phyloP scores from a whole-genome alignment of 2,113 vertebrate species.

The Ellobius talpinus region DNA sequence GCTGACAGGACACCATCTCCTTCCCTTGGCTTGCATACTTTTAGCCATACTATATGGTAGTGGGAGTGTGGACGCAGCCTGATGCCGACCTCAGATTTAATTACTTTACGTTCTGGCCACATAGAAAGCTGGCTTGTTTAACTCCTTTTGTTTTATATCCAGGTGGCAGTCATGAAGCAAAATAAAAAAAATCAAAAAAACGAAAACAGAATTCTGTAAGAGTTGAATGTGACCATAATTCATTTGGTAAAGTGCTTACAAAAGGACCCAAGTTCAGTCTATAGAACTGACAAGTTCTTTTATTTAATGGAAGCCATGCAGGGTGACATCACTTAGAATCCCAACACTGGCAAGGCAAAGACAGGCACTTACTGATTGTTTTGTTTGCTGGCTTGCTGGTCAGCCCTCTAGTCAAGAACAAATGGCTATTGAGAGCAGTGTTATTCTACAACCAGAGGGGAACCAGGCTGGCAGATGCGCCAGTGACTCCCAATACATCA shows the following conservation, averaged over 20 bases:
- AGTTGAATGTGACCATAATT: too few relatives aligned
- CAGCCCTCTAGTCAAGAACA: slow-evolving; percentile 69
- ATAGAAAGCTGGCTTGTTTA: not conserved
- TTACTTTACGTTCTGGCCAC: not conserved
- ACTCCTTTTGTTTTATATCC: slow-evolving; percentile 33
- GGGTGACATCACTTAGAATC: not conserved
- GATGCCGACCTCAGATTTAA: not conserved
- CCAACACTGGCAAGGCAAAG: not conserved
- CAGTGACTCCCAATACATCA: slow-evolving; percentile 85
- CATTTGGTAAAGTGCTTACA: not conserved
- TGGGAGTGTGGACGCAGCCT: not conserved
- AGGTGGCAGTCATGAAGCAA: not conserved
- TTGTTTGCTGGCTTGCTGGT: slow-evolving; percentile 41
- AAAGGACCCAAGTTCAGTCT: not conserved
- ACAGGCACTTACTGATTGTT: not conserved
- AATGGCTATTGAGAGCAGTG: slow-evolving; percentile 74
- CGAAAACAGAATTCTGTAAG: not conserved
- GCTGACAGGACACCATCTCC: not conserved
- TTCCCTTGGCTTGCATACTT: not conserved
- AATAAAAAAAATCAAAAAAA: not conserved
- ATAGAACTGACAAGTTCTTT: not conserved
- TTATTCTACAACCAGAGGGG: slow-evolving; percentile 79
- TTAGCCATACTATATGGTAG: not conserved
- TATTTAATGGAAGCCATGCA: not conserved
- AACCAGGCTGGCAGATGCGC: slow-evolving; percentile 85